Percentiles rank a stretch among this genome's conserved stretches.
phyloP scores from a whole-genome alignment of 2,113 vertebrate species.

The Ctenomys sociabilis region DNA sequence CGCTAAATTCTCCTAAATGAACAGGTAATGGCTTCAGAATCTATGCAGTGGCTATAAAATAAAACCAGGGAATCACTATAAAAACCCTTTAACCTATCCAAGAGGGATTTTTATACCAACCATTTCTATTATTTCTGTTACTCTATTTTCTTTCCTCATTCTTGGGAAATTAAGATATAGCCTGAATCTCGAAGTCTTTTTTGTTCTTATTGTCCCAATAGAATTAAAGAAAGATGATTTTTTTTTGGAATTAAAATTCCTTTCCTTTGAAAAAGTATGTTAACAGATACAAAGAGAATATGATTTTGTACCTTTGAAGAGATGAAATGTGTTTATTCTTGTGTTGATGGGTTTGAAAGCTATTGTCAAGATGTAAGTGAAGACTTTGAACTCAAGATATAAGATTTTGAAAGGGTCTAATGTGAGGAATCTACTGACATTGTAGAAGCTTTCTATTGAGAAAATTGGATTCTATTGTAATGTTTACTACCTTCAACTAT shows the following conservation, averaged over 20 bases:
- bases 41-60: neutral
- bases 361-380: slow-evolving; percentile 54
- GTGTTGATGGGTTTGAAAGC: slow-evolving; percentile 40
- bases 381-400: slow-evolving; percentile 61
- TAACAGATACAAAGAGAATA: slow-evolving; percentile 58
- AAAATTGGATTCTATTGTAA: slow-evolving; percentile 64
- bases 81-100: neutral
- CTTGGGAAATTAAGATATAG: slow-evolving; percentile 20
- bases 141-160: slow-evolving; percentile 15
- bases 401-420: slow-evolving; percentile 51
- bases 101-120: neutral
- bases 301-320: slow-evolving; percentile 52
- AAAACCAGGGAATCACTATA: neutral
- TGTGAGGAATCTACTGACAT: neutral
- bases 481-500: slow-evolving; percentile 51
- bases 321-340: slow-evolving; percentile 52
- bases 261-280: slow-evolving; percentile 57
- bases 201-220: slow-evolving; percentile 10
- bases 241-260: neutral
- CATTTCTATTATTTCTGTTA: neutral
- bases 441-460: slow-evolving; percentile 2
- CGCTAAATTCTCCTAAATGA: neutral
- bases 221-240: slow-evolving; percentile 47
- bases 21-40: neutral
- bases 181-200: slow-evolving; percentile 23